Conservation (phyloP, 1,140 invertebrate species). For the Drosophila saltans region DNA sequence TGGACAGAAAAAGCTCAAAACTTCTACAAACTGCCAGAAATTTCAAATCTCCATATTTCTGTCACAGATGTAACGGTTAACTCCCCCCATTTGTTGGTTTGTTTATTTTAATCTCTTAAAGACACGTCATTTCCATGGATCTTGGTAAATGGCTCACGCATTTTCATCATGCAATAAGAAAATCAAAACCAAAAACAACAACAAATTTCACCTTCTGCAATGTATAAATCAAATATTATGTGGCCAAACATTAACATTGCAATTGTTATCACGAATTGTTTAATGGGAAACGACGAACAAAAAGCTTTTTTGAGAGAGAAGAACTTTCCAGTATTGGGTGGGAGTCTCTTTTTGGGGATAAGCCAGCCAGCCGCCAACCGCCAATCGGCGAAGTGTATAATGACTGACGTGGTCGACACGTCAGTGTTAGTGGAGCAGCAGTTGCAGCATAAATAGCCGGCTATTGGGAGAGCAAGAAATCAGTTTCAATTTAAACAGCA, state of each 20-base stretch:
- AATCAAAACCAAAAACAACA: neutral
- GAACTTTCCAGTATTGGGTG: constrained; percentile 2
- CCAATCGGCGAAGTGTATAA: constrained; percentile 31
- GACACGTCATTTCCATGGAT: neutral
- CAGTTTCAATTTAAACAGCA: constrained; percentile 72
- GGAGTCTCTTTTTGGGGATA: constrained; percentile 1
- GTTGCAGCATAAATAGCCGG: constrained; percentile 63
- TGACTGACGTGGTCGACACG: constrained; percentile 69
- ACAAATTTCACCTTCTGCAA: constrained; percentile 3
- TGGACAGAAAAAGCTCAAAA: neutral
- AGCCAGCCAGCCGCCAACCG: neutral
- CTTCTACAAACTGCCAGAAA: neutral
- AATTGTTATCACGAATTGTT: constrained; percentile 7
- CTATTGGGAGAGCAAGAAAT: constrained; percentile 47
- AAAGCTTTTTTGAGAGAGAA: neutral
- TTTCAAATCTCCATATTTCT: too few species aligned
- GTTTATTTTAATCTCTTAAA: neutral
- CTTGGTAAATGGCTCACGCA: neutral
- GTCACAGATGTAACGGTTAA: neutral
- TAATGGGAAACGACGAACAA: neutral
- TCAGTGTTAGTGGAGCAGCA: constrained; percentile 47
- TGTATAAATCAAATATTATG: neutral
- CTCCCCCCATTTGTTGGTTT: neutral
- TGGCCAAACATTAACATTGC: constrained; percentile 1
- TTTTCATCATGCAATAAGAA: constrained; percentile 1